Percentiles rank a stretch among this genome's conserved stretches.
Conservation (phyloP, 2,113 vertebrate genomes). For the Barbus barbus region DNA sequence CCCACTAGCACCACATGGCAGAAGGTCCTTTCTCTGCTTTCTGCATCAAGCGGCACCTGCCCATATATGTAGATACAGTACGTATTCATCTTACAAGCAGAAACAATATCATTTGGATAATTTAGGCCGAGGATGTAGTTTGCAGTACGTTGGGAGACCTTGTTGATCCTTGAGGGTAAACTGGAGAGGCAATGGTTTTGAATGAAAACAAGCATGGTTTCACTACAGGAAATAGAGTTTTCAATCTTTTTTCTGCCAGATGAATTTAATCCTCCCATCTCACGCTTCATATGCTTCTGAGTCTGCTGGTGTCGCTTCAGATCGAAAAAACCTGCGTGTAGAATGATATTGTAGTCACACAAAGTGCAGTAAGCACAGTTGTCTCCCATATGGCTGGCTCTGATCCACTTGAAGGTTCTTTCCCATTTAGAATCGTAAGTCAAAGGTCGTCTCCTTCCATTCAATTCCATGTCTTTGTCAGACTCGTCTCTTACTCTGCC, state of each 20-base stretch:
- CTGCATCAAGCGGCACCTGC: conserved; percentile 55
- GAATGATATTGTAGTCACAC: conserved; percentile 64
- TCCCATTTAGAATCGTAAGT: conserved; percentile 65
- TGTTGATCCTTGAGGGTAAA: conserved; percentile 29
- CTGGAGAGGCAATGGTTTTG: conserved; percentile 56
- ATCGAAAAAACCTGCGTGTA: conserved; percentile 50
- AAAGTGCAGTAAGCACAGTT: conserved; percentile 64
- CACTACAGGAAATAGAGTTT: conserved; percentile 53
- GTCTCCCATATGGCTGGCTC: conserved; percentile 63
- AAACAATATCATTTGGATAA: conserved; percentile 64
- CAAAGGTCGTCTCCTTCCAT: not conserved
- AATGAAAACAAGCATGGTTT: conserved; percentile 65
- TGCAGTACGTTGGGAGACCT: conserved; percentile 46
- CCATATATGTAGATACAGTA: conserved; percentile 73
- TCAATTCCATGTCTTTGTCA: conserved; percentile 37
- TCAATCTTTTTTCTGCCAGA: not conserved
- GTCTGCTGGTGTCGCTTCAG: conserved; percentile 65
- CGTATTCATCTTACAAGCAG: conserved; percentile 64
- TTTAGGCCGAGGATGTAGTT: conserved; percentile 61
- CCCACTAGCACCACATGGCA: conserved; percentile 70
- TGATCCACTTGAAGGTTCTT: conserved; percentile 60
- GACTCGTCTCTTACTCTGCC: conserved; percentile 44
- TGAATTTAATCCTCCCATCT: accelerated
- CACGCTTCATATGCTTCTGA: conserved; percentile 53
- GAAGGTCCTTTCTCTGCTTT: conserved; percentile 1